Evolutionary conservation across 2,113 vertebrate genomes (phyloP).

Genomic region (Nansenia antarctica): DNA sequence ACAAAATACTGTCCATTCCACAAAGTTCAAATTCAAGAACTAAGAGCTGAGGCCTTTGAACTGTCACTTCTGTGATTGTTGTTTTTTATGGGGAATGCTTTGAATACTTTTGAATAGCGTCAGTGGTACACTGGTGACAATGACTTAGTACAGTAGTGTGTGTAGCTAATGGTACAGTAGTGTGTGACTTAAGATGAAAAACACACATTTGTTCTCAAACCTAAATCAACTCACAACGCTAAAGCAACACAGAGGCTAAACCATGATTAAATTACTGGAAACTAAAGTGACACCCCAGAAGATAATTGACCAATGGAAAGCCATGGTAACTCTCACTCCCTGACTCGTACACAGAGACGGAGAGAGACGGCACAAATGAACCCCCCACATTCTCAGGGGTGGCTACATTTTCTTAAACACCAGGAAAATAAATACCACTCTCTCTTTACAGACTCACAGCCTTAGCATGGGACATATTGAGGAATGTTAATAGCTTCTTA

Average conservation of each 20-base stretch:
- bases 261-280: conserved; percentile 15
- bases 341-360: conserved; percentile 44
- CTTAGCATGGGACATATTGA: conserved; percentile 45
- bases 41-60: not conserved
- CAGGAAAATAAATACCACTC: conserved; percentile 50
- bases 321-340: conserved; percentile 44
- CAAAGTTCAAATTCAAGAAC: not conserved
- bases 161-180: not conserved
- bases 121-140: too few species aligned
- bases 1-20: too few species aligned
- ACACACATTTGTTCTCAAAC: not conserved
- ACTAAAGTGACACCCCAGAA: conserved; percentile 26
- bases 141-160: too few species aligned
- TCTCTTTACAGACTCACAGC: conserved; percentile 53
- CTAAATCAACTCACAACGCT: conserved; percentile 20
- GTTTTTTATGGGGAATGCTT: conserved; percentile 21
- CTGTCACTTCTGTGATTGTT: not conserved
- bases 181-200: not conserved
- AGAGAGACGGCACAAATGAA: conserved; percentile 5
- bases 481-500: conserved; percentile 51
- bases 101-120: conserved; percentile 25
- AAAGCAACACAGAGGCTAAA: conserved; percentile 14
- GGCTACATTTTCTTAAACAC: conserved; percentile 49
- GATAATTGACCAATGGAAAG: conserved; percentile 34
- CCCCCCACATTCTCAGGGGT: conserved; percentile 48